Evolutionary conservation across 64 coral and sea anemone species (phyloP).

Genomic region (Montipora sp.): DNA sequence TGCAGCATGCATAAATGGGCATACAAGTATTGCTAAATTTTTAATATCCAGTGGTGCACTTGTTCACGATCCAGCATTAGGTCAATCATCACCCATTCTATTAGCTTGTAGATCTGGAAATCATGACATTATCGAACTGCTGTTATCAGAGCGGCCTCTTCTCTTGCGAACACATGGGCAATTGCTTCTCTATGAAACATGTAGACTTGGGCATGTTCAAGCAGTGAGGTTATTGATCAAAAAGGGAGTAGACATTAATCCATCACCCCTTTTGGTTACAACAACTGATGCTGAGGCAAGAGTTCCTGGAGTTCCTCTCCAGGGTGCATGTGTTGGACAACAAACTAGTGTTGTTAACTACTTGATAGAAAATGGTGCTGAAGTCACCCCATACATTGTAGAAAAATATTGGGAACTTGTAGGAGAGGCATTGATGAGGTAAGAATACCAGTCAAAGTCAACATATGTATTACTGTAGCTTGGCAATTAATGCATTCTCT

Average conservation of each 20-base stretch:
- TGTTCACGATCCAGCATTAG: constrained; percentile 46
- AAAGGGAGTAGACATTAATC: constrained; percentile 83
- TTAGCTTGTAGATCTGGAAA: constrained; percentile 79
- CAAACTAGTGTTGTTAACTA: constrained; percentile 73
- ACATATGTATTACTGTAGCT: too few species aligned
- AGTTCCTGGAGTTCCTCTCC: constrained; percentile 47
- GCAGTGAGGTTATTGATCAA: constrained; percentile 80
- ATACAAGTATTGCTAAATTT: constrained; percentile 73
- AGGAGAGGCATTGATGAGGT: constrained; percentile 87
- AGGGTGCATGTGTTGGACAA: constrained; percentile 81
- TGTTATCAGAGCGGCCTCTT: constrained; percentile 75
- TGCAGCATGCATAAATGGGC: constrained; percentile 78
- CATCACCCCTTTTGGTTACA: not conserved
- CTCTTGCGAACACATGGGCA: constrained; percentile 69
- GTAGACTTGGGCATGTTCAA: constrained; percentile 76
- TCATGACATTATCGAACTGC: constrained; percentile 69
- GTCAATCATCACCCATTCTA: constrained; percentile 70
- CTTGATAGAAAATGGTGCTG: constrained; percentile 93
- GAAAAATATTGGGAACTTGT: constrained; percentile 80
- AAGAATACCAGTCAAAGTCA: not conserved
- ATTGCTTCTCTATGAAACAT: constrained; percentile 67
- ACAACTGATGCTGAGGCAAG: constrained; percentile 8
- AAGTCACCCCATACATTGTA: constrained; percentile 72
- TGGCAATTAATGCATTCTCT: too few species aligned
- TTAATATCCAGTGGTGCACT: constrained; percentile 67